Conservation (phyloP, 2,888 invertebrate species). For the Macroteleia sp. region DNA sequence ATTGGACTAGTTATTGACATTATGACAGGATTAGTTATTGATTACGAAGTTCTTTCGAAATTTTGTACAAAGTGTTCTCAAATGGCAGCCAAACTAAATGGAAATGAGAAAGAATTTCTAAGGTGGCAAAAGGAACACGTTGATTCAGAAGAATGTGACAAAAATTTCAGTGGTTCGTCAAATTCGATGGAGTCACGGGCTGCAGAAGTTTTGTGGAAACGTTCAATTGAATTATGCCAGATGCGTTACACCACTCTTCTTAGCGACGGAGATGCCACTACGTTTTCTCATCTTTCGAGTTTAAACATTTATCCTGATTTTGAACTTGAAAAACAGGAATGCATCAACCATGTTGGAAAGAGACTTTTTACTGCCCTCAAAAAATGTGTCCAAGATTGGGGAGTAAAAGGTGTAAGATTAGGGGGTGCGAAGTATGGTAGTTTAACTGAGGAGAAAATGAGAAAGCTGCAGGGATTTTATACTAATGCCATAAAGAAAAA, state of each 20-base stretch:
- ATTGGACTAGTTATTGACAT: constrained; percentile 21
- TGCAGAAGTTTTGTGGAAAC: constrained; percentile 26
- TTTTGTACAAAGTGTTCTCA: constrained; percentile 22
- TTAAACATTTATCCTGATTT: neutral
- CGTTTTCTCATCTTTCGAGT: neutral
- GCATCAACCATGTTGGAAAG: constrained; percentile 3
- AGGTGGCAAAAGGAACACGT: constrained; percentile 8
- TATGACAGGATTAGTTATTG: constrained; percentile 15
- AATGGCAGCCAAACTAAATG: constrained; percentile 14
- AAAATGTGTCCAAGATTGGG: neutral
- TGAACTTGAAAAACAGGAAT: neutral
- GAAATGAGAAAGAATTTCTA: neutral
- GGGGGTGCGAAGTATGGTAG: neutral
- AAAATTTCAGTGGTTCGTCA: constrained; percentile 22
- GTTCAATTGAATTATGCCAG: constrained; percentile 1
- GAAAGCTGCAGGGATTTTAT: neutral
- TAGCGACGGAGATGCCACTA: neutral
- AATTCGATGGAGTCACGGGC: constrained; percentile 11
- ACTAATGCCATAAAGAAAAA: neutral
- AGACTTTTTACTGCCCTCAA: neutral
- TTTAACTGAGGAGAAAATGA: neutral
- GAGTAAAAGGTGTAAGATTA: neutral
- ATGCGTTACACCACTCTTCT: constrained; percentile 16
- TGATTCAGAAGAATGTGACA: neutral
- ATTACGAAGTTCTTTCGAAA: constrained; percentile 27